phyloP scores from a whole-genome alignment of 2,888 invertebrate genomes.

The Darwinula stevensoni region DNA sequence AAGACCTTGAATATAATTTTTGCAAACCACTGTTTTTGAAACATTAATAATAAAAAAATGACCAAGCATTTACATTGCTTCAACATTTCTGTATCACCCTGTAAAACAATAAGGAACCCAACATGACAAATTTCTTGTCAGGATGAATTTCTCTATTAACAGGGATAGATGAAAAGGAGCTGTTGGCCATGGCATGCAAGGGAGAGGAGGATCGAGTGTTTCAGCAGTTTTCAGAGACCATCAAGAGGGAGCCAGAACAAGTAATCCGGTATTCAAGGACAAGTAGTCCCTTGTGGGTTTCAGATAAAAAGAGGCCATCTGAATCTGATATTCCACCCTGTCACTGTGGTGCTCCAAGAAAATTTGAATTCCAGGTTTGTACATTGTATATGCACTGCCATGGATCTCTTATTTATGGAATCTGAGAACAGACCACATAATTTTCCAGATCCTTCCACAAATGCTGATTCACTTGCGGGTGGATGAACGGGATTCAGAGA shows the following conservation, averaged over 20 bases:
- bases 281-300: slow-evolving; percentile 57
- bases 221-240: slow-evolving; percentile 36
- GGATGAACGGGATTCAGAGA: slow-evolving; percentile 22
- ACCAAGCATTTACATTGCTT: too few relatives aligned
- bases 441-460: slow-evolving; percentile 53
- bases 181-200: slow-evolving; percentile 29
- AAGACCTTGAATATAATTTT: too few relatives aligned
- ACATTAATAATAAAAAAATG: too few relatives aligned
- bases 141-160: slow-evolving; percentile 7
- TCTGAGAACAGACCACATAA: too few relatives aligned
- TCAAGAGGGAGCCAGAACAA: slow-evolving; percentile 44
- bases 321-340: slow-evolving; percentile 28
- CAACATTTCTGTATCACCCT: too few relatives aligned
- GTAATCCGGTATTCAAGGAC: slow-evolving; percentile 45
- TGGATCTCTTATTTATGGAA: too few relatives aligned
- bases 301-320: slow-evolving; percentile 23
- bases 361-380: slow-evolving; percentile 81
- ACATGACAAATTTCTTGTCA: neutral
- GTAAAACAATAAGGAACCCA: too few relatives aligned
- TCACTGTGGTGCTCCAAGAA: slow-evolving; percentile 37
- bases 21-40: too few relatives aligned
- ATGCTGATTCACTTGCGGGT: slow-evolving; percentile 34
- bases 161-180: slow-evolving; percentile 29
- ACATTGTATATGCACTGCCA: too few relatives aligned
- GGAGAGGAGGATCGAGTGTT: slow-evolving; percentile 43